These are phyloP conservation scores for Liodrosophila aerea DNA, from an alignment of 2,888 invertebrate genomes.

Conservation along the genomic window DNA sequence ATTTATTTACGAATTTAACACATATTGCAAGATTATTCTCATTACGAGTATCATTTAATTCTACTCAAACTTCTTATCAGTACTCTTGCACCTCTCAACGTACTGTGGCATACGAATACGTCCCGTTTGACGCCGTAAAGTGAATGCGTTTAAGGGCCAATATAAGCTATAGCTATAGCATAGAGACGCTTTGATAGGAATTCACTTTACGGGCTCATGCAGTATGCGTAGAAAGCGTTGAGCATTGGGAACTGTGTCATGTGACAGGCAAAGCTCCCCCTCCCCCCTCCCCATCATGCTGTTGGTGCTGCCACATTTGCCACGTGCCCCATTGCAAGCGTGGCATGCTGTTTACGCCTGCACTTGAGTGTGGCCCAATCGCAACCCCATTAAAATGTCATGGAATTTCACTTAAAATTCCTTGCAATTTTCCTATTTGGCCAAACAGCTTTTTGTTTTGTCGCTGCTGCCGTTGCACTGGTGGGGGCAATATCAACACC, in stretches of 20 bases:
- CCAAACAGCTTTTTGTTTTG: slow-evolving; percentile 57
- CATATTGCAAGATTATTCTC: too few species aligned
- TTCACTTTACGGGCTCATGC: background rate
- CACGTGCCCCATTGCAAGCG: background rate
- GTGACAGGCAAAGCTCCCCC: background rate
- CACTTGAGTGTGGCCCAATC: slow-evolving; percentile 52
- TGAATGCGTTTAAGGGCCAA: too few species aligned
- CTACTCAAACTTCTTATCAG: too few species aligned
- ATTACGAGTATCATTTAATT: too few species aligned
- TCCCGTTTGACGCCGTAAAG: too few species aligned
- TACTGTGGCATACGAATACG: too few species aligned
- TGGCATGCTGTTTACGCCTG: slow-evolving; percentile 27
- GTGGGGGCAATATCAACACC: slow-evolving; percentile 25
- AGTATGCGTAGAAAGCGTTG: background rate
- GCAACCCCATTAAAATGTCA: slow-evolving; percentile 74
- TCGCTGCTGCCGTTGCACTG: slow-evolving; percentile 14
- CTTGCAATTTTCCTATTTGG: slow-evolving; percentile 56
- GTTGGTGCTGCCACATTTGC: background rate
- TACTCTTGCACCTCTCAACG: too few species aligned
- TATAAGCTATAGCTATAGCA: too few species aligned
- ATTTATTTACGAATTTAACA: too few species aligned
- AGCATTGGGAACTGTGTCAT: slow-evolving; percentile 15
- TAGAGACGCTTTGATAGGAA: too few species aligned
- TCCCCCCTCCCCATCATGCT: too few species aligned
- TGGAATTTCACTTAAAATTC: slow-evolving; percentile 75